phyloP scores from a whole-genome alignment of 2,797 vertebrate genomes.

The Pangasius macronema region DNA sequence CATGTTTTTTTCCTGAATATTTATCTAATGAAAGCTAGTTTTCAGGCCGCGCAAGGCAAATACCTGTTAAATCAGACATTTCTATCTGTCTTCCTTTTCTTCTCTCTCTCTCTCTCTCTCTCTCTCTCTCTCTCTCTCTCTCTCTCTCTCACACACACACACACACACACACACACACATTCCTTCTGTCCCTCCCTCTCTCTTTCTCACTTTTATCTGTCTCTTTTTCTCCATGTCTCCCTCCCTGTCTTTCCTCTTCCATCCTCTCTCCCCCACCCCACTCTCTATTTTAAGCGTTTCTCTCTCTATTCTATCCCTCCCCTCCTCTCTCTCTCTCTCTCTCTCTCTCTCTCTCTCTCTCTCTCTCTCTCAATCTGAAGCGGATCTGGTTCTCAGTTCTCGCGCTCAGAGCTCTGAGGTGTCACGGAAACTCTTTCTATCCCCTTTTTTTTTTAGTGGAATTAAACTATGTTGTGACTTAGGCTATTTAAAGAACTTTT shows the following conservation, averaged over 20 bases:
- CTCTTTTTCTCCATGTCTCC: neutral
- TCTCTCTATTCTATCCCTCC: neutral
- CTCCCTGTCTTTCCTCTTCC: slow-evolving; percentile 45
- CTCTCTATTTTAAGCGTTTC: slow-evolving; percentile 9
- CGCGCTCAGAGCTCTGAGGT: slow-evolving; percentile 2
- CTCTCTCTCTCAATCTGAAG: neutral
- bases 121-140: neutral
- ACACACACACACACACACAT: too few relatives aligned
- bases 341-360: neutral
- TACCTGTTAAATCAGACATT: neutral
- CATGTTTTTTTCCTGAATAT: too few relatives aligned
- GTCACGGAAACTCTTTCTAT: neutral
- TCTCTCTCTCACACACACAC: neutral
- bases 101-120: neutral
- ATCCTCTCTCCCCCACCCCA: slow-evolving; percentile 39
- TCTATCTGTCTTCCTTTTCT: neutral
- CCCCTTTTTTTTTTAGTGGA: neutral
- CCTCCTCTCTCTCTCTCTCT: neutral
- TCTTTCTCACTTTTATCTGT: neutral
- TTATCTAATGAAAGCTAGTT: neutral
- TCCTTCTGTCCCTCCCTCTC: neutral
- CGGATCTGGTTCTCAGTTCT: neutral
- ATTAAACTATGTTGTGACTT: slow-evolving; percentile 4
- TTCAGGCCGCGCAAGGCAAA: neutral
- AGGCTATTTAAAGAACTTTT: neutral